Evolutionary conservation across 2,888 invertebrate species (phyloP).

Genomic region (Microplitis manilae): DNA sequence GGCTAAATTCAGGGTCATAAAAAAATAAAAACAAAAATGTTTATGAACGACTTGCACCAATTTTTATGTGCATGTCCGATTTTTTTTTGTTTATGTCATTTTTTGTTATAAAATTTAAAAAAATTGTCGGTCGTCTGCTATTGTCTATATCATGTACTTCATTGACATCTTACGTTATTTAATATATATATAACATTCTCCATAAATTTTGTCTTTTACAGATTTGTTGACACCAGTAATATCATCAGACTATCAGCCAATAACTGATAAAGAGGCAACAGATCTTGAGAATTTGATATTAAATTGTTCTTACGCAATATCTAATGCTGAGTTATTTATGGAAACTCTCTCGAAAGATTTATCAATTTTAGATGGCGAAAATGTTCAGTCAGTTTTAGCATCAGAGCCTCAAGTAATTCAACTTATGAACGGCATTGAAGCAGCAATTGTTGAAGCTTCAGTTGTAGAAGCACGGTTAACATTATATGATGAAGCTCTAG

Average conservation of each 20-base stretch:
- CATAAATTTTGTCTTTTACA: slow-evolving; percentile 44
- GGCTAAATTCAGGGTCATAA: no score
- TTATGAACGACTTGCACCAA: no score
- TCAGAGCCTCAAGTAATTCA: slow-evolving; percentile 85
- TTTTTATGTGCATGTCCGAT: no score
- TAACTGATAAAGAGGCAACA: slow-evolving; percentile 86
- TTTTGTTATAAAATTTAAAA: no score
- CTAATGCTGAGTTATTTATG: slow-evolving; percentile 86
- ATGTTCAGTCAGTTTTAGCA: slow-evolving; percentile 93
- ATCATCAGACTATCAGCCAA: slow-evolving; percentile 81
- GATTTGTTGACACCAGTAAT: slow-evolving; percentile 64
- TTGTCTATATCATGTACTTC: no score
- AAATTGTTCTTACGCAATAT: slow-evolving; percentile 89
- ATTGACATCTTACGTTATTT: no score
- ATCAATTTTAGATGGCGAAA: slow-evolving; percentile 89
- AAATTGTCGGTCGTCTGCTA: no score
- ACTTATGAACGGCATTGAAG: slow-evolving; percentile 86
- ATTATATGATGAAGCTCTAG: slow-evolving; percentile 85
- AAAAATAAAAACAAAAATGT: no score
- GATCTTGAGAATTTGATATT: slow-evolving; percentile 89
- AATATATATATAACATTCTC: no score
- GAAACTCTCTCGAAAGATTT: slow-evolving; percentile 88
- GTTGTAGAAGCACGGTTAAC: slow-evolving; percentile 82
- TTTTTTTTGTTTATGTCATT: no score
- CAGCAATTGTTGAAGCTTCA: slow-evolving; percentile 83